These are phyloP conservation scores for Stigmatopora nigra DNA, from an alignment of 2,113 vertebrate species.

Conservation along the genomic window DNA sequence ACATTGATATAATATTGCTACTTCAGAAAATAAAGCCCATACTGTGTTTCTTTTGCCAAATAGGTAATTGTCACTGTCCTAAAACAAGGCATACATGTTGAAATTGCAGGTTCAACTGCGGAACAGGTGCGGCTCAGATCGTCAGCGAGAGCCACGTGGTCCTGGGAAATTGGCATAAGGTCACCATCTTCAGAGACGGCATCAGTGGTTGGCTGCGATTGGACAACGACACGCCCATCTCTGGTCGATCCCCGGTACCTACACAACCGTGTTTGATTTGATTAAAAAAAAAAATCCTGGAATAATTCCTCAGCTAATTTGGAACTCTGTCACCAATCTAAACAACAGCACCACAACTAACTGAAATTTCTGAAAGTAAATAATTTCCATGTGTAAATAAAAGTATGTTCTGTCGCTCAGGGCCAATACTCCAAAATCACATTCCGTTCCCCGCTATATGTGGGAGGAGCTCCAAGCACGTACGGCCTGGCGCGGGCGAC, in stretches of 20 bases:
- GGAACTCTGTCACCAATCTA: too few relatives aligned
- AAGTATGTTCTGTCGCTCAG: conserved; percentile 59
- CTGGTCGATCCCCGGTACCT: conserved; percentile 83
- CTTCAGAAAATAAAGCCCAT: too few relatives aligned
- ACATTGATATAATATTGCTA: background rate
- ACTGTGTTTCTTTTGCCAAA: too few relatives aligned
- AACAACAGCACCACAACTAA: too few relatives aligned
- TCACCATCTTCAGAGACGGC: conserved; percentile 80
- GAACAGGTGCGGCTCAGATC: conserved; percentile 81
- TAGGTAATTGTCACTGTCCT: too few relatives aligned
- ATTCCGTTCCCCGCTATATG: conserved; percentile 85
- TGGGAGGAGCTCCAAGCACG: conserved; percentile 82
- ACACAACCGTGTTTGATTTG: background rate
- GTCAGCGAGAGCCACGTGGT: conserved; percentile 76
- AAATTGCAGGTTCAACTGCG: conserved; percentile 85
- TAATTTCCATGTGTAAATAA: background rate
- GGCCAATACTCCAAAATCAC: conserved; percentile 94
- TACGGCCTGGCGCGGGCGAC: conserved; percentile 82
- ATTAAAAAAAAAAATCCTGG: too few relatives aligned
- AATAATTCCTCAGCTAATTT: too few relatives aligned
- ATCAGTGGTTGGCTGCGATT: conserved; percentile 80
- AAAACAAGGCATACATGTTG: background rate
- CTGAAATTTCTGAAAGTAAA: too few relatives aligned
- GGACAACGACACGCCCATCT: conserved; percentile 75
- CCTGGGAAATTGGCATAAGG: conserved; percentile 80